These are phyloP conservation scores for Entomyzon cyanotis DNA, from an alignment of 2,113 vertebrate species.

Conservation along the genomic window DNA sequence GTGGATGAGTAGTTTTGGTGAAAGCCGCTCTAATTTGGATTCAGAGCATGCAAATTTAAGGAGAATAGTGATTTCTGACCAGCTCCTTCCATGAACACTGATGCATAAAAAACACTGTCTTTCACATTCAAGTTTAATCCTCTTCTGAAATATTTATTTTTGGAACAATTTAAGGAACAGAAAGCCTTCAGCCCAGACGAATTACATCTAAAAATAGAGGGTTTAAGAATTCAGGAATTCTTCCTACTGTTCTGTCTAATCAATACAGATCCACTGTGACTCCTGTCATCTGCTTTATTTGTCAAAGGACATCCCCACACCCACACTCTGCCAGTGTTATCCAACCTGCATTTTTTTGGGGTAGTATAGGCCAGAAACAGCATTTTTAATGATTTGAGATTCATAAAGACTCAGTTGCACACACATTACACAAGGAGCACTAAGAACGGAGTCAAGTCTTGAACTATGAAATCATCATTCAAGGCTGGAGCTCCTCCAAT, in stretches of 20 bases:
- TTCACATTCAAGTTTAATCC: conserved; percentile 1
- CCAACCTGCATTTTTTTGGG: not conserved
- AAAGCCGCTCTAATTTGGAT: not conserved
- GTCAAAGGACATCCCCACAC: not conserved
- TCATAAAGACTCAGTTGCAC: fast-evolving
- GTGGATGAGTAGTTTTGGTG: not conserved
- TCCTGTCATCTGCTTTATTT: not conserved
- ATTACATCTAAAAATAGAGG: not conserved
- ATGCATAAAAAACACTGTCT: not conserved
- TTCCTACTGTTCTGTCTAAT: not conserved
- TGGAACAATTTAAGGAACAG: not conserved
- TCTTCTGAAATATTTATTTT: conserved; percentile 8
- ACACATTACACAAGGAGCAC: not conserved
- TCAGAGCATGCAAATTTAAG: not conserved
- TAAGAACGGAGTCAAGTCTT: not conserved
- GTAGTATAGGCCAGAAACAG: fast-evolving
- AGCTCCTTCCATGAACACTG: not conserved
- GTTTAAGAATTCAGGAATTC: not conserved
- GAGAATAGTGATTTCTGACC: not conserved
- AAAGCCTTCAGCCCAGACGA: not conserved
- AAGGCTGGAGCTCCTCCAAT: not conserved
- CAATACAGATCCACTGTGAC: not conserved
- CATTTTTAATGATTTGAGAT: not conserved
- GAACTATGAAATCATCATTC: not conserved
- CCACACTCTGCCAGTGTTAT: fast-evolving